A percentile compares a stretch with the other conserved stretches of the same genome.
These are phyloP conservation scores for Poliocrania exsul DNA, from an alignment of 2,797 vertebrate species.

Conservation along the genomic window DNA sequence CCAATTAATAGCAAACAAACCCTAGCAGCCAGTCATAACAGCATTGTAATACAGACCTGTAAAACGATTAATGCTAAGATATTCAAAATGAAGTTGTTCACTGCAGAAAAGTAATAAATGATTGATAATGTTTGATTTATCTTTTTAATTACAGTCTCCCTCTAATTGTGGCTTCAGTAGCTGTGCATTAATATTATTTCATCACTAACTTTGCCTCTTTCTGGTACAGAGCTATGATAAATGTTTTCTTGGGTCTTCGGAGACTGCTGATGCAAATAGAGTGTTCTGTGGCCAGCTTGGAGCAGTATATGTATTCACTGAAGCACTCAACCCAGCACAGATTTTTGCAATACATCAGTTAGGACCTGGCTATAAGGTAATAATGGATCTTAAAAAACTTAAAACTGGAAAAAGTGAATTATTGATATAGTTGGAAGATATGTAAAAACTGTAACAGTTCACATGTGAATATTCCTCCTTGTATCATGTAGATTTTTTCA, in stretches of 20 bases:
- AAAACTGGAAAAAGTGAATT: not conserved
- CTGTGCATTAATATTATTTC: not conserved
- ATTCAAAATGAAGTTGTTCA: not conserved
- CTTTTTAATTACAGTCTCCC: not conserved
- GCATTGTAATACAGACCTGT: not conserved
- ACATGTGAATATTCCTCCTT: not conserved
- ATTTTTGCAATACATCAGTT: constrained; percentile 99
- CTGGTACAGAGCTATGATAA: constrained; percentile 92
- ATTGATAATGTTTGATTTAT: not conserved
- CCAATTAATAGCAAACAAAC: not conserved
- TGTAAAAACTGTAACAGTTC: not conserved
- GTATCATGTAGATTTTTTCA: not conserved
- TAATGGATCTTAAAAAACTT: not conserved
- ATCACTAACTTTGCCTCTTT: constrained; percentile 49
- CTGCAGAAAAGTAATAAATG: not conserved
- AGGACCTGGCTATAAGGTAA: constrained; percentile 96
- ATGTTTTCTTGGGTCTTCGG: constrained; percentile 98
- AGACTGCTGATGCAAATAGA: constrained; percentile 94
- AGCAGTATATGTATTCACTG: constrained; percentile 95
- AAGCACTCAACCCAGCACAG: constrained; percentile 96
- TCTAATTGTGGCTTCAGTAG: not conserved
- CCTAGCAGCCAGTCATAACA: not conserved
- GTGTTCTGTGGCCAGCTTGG: constrained; percentile 98
- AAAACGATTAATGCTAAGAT: not conserved
- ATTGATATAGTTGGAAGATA: not conserved